Base-by-base conservation (phyloP, 1,140 invertebrate species). In the Drosophila erecta region DNA sequence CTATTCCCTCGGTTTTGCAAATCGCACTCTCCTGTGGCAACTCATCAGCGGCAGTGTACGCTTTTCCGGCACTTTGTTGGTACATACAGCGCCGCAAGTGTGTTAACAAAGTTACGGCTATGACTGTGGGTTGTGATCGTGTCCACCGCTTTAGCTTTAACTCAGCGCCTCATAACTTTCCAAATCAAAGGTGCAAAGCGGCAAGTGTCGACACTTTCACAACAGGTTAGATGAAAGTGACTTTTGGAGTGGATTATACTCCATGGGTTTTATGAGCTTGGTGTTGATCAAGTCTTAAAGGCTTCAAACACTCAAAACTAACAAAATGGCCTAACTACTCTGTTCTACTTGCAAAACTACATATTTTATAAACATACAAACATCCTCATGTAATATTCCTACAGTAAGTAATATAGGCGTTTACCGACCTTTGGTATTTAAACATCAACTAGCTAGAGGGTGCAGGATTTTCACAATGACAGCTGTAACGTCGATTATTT, bases 61-160 rank as follows among this genome's bases (percentile, higher is more conserved):
- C 72, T 81, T 81, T 81, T 81, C 79, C 79, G 79, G 79, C 79
- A 81, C 49, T 81, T 81, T 54, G 57, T 22, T 81, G 78, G 66
- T 66, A 81, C 60, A 66, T 81, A 81, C 66, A 81, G 66, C 79
- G 35, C 54, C 41, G 51, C 60, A 57, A 72, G 78, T 60, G 78
- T 81, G 79, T 80, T 55, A 57, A 33, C 67, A 70, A 30, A 30
- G 30, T 8, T 30, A 10, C 40, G 22, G 50, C 69, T 70, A 51
- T 22, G 50, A 54, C 57, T 65, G 67, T 71, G 67, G 67, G 64
- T 40, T 43, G 53, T 27, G 14, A 17, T 35, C 40, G 24, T 41
- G 44, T 43, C 33, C 22, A 24, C 15, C 37, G 20, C 30, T 11
- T 49, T 38, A 12, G 53, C 17, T 27, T 51, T 67, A 30, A 41